A percentile compares a stretch with the other conserved stretches of the same genome.
These are phyloP conservation scores for Ditula angustiorana DNA, from an alignment of 2,888 invertebrate species.

Conservation along the genomic window DNA sequence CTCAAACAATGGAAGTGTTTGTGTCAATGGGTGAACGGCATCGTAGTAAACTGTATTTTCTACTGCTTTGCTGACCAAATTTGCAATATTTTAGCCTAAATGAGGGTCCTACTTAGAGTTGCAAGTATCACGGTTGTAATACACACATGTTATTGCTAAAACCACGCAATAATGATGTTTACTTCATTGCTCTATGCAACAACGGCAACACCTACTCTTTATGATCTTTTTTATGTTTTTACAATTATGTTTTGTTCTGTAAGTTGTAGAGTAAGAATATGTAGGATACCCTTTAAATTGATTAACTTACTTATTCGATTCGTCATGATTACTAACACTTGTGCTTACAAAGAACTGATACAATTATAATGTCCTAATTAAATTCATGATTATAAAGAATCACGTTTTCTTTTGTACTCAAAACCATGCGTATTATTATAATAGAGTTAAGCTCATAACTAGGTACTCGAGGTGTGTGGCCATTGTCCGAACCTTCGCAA, in stretches of 20 bases:
- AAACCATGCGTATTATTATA: slow-evolving; percentile 4
- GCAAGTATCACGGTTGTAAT: slow-evolving; percentile 13
- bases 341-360: not conserved
- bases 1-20: slow-evolving; percentile 2
- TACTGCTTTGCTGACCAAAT: not conserved
- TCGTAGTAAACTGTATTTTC: slow-evolving; percentile 3
- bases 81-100: slow-evolving; percentile 1
- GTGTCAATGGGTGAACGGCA: slow-evolving; percentile 5
- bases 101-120: slow-evolving; percentile 8
- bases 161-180: slow-evolving; percentile 26
- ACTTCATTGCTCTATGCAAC: slow-evolving; percentile 9
- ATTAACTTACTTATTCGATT: not conserved
- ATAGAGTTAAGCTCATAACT: slow-evolving; percentile 34
- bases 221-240: slow-evolving; percentile 14
- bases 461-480: slow-evolving; percentile 58
- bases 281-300: not conserved
- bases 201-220: slow-evolving; percentile 9
- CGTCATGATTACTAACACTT: not conserved
- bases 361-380: slow-evolving; percentile 22
- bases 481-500: slow-evolving; percentile 52
- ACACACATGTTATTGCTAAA: slow-evolving; percentile 25
- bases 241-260: not conserved
- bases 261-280: not conserved
- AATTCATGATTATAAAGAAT: slow-evolving; percentile 25
- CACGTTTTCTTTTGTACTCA: slow-evolving; percentile 32